Evolutionary conservation across 1,140 invertebrate species (phyloP).

Genomic region (Ephestia elutella): DNA sequence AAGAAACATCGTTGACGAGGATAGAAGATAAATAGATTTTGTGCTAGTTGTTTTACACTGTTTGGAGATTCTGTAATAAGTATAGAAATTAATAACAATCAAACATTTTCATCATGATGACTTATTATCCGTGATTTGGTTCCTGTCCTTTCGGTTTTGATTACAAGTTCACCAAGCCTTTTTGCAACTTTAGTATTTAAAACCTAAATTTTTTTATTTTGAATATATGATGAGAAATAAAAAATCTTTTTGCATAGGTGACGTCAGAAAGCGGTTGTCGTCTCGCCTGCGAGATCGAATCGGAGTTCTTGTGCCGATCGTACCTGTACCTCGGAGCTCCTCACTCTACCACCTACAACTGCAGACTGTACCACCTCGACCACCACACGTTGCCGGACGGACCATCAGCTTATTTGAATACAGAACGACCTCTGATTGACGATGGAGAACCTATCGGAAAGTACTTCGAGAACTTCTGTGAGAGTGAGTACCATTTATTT

Average conservation of each 20-base stretch:
- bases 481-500: constrained; percentile 74
- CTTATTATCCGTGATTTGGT: too few relatives aligned
- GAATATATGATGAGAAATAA: too few relatives aligned
- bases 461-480: constrained; percentile 93
- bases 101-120: too few relatives aligned
- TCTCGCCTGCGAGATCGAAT: constrained; percentile 92
- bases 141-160: too few relatives aligned
- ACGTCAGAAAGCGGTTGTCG: constrained; percentile 88
- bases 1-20: neutral
- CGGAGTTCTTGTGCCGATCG: constrained; percentile 93
- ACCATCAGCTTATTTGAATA: constrained; percentile 90
- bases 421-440: constrained; percentile 91
- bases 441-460: constrained; percentile 91
- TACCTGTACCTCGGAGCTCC: constrained; percentile 88
- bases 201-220: too few relatives aligned
- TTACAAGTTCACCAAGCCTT: too few relatives aligned
- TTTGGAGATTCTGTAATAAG: too few relatives aligned
- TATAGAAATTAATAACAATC: too few relatives aligned
- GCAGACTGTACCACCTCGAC: constrained; percentile 93
- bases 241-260: constrained; percentile 66
- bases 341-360: constrained; percentile 87
- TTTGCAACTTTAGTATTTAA: too few relatives aligned
- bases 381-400: constrained; percentile 94
- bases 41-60: too few relatives aligned
- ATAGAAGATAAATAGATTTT: too few relatives aligned